Evolutionary conservation across 1,140 invertebrate genomes (phyloP).

Genomic region (Cyclina sinensis): DNA sequence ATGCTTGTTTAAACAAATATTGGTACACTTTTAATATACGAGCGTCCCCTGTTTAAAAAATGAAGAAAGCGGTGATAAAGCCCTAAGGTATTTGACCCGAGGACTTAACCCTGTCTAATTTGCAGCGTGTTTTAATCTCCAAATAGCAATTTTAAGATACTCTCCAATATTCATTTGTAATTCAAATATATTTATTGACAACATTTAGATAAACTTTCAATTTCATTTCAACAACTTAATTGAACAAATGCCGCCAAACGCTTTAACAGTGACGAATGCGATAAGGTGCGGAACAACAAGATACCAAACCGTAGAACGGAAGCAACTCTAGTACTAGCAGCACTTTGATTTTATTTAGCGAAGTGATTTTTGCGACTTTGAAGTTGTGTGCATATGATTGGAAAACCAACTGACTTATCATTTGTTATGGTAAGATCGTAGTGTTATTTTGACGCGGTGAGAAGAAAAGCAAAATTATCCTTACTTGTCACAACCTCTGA

Average conservation of each 20-base stretch:
- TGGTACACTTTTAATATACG: slow-evolving; percentile 28
- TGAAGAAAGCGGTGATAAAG: slow-evolving; percentile 7
- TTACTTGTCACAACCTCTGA: too few relatives aligned
- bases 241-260: slow-evolving; percentile 28
- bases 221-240: slow-evolving; percentile 49
- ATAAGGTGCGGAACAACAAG: slow-evolving; percentile 38
- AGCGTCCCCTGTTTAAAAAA: slow-evolving; percentile 24
- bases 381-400: slow-evolving; percentile 41
- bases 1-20: slow-evolving; percentile 10
- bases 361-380: slow-evolving; percentile 55
- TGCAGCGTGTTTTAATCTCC: slow-evolving; percentile 43
- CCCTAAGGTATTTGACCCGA: slow-evolving; percentile 36
- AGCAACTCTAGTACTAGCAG: slow-evolving; percentile 37
- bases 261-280: slow-evolving; percentile 6
- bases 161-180: slow-evolving; percentile 15
- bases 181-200: slow-evolving; percentile 50
- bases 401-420: slow-evolving; percentile 48
- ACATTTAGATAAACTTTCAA: slow-evolving; percentile 48
- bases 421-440: slow-evolving; percentile 26
- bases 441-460: neutral
- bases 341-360: slow-evolving; percentile 17
- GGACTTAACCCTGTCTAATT: slow-evolving; percentile 47
- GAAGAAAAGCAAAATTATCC: too few relatives aligned
- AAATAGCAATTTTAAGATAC: slow-evolving; percentile 51
- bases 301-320: slow-evolving; percentile 1